Base-by-base conservation (phyloP, 2,888 invertebrate genomes). In the Drosophila bunnanda region DNA sequence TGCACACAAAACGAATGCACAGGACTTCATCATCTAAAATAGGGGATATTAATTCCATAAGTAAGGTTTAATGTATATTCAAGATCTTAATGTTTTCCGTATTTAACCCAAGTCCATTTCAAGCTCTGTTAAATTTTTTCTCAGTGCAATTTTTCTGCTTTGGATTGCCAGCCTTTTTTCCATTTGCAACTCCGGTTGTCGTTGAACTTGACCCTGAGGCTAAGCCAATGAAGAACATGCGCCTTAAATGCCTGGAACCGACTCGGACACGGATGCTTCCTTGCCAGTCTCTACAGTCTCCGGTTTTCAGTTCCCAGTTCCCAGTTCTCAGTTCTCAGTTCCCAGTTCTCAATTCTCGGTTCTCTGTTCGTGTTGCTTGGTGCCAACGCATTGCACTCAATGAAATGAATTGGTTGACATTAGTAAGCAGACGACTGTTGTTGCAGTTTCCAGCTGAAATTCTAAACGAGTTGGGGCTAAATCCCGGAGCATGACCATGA, bases 301-400 rank as follows among this genome's bases (percentile, higher is more conserved):
- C 41, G 10, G 46, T 15, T 41, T 28, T n/a, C 52, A 52, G 50
- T 34, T 52, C 32, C 20, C 32, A 50, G 32, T 50, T 50, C 32
- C 20, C 50, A 52, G 2, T 32, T 50, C 32, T 13, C 30, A 50
- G 17, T 50, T 50, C 30, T 13, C 48, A 32, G 4, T 53, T 39
- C 67, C 28, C 43, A 30, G 48, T 48, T 50, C 34, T 58, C 32
- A 3, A 3, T 32, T 34, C 41, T 20, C 22, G n/a, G 30, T 20
- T 50, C 32, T 12, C 5, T 28, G 41, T 71, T 64, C 38, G 74
- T 48, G 48, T 74, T 64, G 25, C n/a, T 30, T 59, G 53, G 87
- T 86, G 88, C 88, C 89, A 88, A 84, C 88, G 88, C 89, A 74
- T 61, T 77, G 88, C 82, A 85, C 80, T 89, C 89, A 84, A 89